Evolutionary conservation across 2,888 invertebrate species (phyloP).

Genomic region (Cylloceria caligata): DNA sequence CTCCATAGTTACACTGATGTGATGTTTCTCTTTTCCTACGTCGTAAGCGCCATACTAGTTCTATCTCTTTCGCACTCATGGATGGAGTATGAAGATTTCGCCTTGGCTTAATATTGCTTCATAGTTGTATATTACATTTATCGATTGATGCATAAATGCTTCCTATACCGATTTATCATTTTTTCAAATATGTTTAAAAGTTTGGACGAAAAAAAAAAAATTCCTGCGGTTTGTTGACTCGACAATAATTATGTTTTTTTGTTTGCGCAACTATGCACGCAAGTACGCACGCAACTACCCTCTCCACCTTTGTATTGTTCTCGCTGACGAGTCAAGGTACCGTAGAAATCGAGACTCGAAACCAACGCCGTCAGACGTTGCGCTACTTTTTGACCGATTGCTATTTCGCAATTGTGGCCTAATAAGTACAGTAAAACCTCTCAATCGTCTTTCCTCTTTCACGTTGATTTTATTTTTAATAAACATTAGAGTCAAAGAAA

Average conservation of each 20-base stretch:
- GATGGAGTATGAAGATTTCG: too few species aligned
- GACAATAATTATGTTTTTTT: too few species aligned
- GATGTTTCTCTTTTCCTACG: too few species aligned
- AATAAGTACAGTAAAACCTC: neutral
- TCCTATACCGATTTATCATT: too few species aligned
- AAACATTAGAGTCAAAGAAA: neutral
- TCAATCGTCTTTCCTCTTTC: neutral
- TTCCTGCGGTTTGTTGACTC: neutral
- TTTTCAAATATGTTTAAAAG: too few species aligned
- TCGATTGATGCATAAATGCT: too few species aligned
- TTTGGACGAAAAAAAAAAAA: neutral
- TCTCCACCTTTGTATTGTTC: neutral
- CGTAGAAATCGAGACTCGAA: neutral
- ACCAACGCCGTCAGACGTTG: neutral
- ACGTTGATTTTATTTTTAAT: neutral
- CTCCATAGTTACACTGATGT: too few species aligned
- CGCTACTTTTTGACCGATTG: slow-evolving; percentile 2
- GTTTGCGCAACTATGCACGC: too few species aligned
- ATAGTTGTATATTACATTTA: too few species aligned
- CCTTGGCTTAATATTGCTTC: too few species aligned
- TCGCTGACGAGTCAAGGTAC: slow-evolving; percentile 3
- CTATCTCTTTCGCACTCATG: too few species aligned
- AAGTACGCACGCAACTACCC: neutral
- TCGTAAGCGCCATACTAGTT: too few species aligned
- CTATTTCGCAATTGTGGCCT: neutral